Evolutionary conservation across 2,888 invertebrate species (phyloP).

Genomic region (Meteorus colon): DNA sequence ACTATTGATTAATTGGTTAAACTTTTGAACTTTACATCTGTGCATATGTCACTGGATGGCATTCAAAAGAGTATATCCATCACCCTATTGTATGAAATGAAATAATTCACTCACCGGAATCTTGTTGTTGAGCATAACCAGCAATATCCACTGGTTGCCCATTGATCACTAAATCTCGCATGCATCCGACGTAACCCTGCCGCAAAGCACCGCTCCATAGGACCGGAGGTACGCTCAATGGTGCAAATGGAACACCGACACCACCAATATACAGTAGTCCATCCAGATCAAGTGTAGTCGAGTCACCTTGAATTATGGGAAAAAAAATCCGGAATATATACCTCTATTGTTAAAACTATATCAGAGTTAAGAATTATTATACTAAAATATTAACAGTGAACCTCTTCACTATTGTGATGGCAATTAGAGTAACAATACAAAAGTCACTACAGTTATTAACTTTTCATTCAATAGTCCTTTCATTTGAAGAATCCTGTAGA

Average conservation of each 20-base stretch:
- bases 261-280: constrained; percentile 93
- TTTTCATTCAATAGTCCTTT: no score
- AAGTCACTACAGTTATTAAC: no score
- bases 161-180: constrained; percentile 91
- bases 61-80: neutral
- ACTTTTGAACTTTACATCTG: neutral
- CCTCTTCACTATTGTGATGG: no score
- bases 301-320: constrained; percentile 78
- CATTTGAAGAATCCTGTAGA: no score
- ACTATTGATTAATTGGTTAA: neutral
- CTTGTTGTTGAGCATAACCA: constrained; percentile 90
- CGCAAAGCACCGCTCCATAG: constrained; percentile 93
- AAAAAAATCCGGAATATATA: neutral
- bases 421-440: no score
- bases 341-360: neutral
- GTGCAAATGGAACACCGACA: constrained; percentile 86
- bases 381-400: no score
- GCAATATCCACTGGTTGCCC: constrained; percentile 92
- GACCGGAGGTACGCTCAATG: constrained; percentile 85
- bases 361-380: no score
- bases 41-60: neutral
- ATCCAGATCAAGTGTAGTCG: constrained; percentile 90
- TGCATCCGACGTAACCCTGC: constrained; percentile 95
- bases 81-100: neutral
- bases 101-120: constrained; percentile 80